Percentiles rank a stretch among this genome's conserved stretches.
Conservation (phyloP, 1,140 invertebrate genomes). For the Brachionus paranguensis region DNA sequence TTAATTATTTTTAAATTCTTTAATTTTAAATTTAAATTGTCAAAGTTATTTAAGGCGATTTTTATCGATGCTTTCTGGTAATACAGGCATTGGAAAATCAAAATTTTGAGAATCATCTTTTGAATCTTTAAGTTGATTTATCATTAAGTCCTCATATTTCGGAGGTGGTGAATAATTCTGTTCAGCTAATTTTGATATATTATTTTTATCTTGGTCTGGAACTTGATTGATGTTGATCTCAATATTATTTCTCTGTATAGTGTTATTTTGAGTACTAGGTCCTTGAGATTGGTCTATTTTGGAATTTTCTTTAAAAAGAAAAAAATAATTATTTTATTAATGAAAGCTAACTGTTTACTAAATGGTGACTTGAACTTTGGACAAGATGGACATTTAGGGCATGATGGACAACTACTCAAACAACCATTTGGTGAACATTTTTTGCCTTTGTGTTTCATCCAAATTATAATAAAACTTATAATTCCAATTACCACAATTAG, state of each 20-base stretch:
- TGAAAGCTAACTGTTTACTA: neutral
- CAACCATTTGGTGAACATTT: neutral
- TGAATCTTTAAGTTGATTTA: neutral
- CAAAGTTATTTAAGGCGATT: neutral
- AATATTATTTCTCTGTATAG: neutral
- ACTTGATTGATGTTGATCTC: neutral
- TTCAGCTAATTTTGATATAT: neutral
- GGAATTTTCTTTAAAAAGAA: neutral
- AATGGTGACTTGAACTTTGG: neutral
- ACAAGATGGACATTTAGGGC: neutral
- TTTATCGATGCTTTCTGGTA: neutral
- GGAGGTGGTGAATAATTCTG: neutral
- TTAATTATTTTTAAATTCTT: no score
- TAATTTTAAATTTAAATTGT: no score
- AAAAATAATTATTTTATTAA: no score
- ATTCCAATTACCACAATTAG: neutral
- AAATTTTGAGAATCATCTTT: neutral
- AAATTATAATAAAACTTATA: neutral
- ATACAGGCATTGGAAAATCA: slow-evolving; percentile 13
- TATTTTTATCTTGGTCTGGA: neutral
- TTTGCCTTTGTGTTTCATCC: neutral
- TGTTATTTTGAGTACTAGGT: neutral
- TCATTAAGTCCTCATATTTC: neutral
- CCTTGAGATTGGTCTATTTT: neutral
- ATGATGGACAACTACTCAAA: neutral